A percentile compares a stretch with the other conserved stretches of the same genome.
Conservation (phyloP, 2,888 invertebrate species). For the Drosophila kuntzei region DNA sequence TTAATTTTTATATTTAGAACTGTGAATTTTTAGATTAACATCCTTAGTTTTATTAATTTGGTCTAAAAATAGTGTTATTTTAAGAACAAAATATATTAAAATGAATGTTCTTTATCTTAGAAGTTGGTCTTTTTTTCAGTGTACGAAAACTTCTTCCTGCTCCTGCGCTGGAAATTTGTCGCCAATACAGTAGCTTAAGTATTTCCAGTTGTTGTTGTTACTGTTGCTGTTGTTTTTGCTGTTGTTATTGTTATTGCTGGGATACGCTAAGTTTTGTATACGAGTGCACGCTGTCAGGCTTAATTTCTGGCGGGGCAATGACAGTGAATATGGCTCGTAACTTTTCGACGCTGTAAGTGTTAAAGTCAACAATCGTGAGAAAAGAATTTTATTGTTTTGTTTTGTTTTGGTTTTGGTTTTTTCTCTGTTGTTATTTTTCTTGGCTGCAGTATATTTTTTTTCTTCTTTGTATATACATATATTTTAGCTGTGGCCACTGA, state of each 20-base stretch:
- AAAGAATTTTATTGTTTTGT: constrained; percentile 80
- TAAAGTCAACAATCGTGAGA: constrained; percentile 83
- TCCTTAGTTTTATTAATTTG: too few relatives aligned
- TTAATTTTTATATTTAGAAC: too few relatives aligned
- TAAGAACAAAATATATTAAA: too few relatives aligned
- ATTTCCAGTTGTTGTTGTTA: constrained; percentile 48
- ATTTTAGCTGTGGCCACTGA: constrained; percentile 60
- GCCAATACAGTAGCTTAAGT: constrained; percentile 63
- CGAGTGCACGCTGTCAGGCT: constrained; percentile 61
- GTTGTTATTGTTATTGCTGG: constrained; percentile 44
- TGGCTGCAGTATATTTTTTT: constrained; percentile 66
- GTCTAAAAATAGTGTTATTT: too few relatives aligned
- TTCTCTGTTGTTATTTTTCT: constrained; percentile 59
- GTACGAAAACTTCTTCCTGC: constrained; percentile 35
- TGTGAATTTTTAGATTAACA: too few relatives aligned
- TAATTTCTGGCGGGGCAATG: constrained; percentile 66
- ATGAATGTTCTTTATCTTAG: too few relatives aligned
- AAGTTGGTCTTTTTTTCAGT: too few relatives aligned
- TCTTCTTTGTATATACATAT: constrained; percentile 50
- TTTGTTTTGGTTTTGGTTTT: constrained; percentile 31
- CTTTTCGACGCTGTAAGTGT: constrained; percentile 74
- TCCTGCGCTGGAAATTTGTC: constrained; percentile 63
- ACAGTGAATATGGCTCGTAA: constrained; percentile 74
- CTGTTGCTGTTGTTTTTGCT: constrained; percentile 27
- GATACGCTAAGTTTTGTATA: constrained; percentile 38